These are phyloP conservation scores for Cerastoderma edule DNA, from an alignment of 2,888 invertebrate genomes.

Conservation along the genomic window DNA sequence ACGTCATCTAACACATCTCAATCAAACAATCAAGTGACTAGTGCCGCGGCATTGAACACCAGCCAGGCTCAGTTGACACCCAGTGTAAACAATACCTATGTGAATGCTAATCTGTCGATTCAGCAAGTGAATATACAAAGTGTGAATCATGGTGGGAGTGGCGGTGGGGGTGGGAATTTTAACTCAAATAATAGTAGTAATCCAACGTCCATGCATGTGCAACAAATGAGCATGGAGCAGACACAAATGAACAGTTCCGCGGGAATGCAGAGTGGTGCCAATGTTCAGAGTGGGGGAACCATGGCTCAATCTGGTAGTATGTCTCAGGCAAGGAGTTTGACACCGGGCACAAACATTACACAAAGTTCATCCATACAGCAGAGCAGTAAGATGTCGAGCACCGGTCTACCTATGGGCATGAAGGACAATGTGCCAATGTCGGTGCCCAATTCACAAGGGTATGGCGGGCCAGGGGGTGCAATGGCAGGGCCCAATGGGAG, in stretches of 20 bases:
- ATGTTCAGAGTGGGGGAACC: slow-evolving; percentile 37
- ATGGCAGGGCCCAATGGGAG: slow-evolving; percentile 5
- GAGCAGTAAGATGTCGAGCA: slow-evolving; percentile 32
- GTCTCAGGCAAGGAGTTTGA: slow-evolving; percentile 60
- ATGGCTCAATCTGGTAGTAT: slow-evolving; percentile 55
- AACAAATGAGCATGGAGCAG: slow-evolving; percentile 77
- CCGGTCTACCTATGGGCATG: slow-evolving; percentile 21
- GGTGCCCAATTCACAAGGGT: slow-evolving; percentile 29
- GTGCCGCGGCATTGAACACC: slow-evolving; percentile 39
- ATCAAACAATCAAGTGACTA: slow-evolving; percentile 46
- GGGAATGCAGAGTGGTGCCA: slow-evolving; percentile 47
- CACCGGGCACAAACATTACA: slow-evolving; percentile 52
- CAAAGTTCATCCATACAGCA: slow-evolving; percentile 39
- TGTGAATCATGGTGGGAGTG: slow-evolving; percentile 72
- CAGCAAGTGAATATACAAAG: slow-evolving; percentile 85
- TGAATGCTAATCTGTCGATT: slow-evolving; percentile 85
- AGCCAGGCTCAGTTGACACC: slow-evolving; percentile 71
- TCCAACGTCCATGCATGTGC: slow-evolving; percentile 76
- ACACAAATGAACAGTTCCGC: slow-evolving; percentile 57
- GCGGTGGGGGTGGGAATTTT: slow-evolving; percentile 35
- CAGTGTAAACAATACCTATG: slow-evolving; percentile 85
- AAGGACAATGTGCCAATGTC: slow-evolving; percentile 35
- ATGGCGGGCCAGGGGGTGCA: slow-evolving; percentile 17
- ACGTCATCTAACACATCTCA: slow-evolving; percentile 37
- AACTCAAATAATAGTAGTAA: slow-evolving; percentile 17